Evolutionary conservation across 2,888 invertebrate species (phyloP).

Genomic region (Sphinx pinastri): DNA sequence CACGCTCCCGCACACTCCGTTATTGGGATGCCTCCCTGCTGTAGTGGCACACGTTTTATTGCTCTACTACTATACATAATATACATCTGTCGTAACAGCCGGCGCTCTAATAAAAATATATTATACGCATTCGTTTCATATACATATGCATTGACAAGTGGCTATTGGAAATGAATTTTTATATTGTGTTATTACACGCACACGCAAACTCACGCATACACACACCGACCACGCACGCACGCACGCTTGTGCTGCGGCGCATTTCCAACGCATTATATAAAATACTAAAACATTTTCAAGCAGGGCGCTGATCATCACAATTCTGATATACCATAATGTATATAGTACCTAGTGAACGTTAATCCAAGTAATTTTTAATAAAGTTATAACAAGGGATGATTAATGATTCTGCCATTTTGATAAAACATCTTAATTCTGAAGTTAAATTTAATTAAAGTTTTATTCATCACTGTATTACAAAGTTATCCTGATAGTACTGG

Average conservation of each 20-base stretch:
- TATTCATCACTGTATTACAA: not conserved
- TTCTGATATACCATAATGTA: no score
- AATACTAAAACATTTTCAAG: no score
- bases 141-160: not conserved
- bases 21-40: not conserved
- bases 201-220: no score
- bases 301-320: no score
- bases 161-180: not conserved
- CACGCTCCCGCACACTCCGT: not conserved
- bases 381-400: not conserved
- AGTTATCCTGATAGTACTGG: not conserved
- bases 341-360: no score
- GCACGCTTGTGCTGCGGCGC: no score
- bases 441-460: not conserved
- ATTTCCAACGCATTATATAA: no score
- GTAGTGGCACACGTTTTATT: slow-evolving; percentile 11
- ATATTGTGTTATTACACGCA: no score
- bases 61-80: slow-evolving; percentile 5
- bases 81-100: not conserved
- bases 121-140: no score
- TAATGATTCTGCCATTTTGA: not conserved
- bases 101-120: not conserved
- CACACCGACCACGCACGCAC: no score
- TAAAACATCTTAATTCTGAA: not conserved
- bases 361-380: not conserved